These are phyloP conservation scores for Threskiornis aethiopicus DNA, from an alignment of 2,797 vertebrate species.

Conservation along the genomic window DNA sequence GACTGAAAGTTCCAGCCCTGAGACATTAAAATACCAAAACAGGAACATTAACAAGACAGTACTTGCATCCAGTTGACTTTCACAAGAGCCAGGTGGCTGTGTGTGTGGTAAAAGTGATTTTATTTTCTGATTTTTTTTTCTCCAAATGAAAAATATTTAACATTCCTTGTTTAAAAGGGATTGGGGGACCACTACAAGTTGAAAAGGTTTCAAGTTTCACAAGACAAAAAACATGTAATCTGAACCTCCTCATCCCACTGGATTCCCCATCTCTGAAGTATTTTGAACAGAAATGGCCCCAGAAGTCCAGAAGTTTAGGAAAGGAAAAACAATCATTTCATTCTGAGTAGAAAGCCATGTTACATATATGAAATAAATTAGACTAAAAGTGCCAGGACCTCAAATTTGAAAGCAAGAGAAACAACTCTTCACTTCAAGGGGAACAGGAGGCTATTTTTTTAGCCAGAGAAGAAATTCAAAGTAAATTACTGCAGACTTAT, in stretches of 20 bases:
- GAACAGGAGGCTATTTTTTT: neutral
- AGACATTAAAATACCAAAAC: neutral
- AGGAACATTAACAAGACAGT: neutral
- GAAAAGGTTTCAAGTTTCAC: conserved; percentile 42
- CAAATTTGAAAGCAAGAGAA: neutral
- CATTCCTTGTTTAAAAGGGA: neutral
- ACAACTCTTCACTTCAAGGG: neutral
- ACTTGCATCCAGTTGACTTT: neutral
- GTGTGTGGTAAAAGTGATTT: neutral
- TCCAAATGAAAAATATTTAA: neutral
- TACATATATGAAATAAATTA: neutral
- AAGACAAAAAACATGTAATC: conserved; percentile 1
- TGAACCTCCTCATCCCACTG: neutral
- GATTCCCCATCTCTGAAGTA: neutral
- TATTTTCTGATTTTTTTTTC: neutral
- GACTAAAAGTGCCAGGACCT: neutral
- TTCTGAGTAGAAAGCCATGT: neutral
- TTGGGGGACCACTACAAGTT: neutral
- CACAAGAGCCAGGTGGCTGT: neutral
- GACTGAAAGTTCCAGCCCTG: neutral
- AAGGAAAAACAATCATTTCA: neutral
- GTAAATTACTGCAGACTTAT: neutral
- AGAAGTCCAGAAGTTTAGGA: neutral
- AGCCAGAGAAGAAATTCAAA: neutral
- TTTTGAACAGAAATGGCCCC: neutral